Percentiles rank a stretch among this genome's conserved stretches.
Evolutionary conservation across 1,140 invertebrate genomes (phyloP).

Genomic region (Drosophila prosaltans): DNA sequence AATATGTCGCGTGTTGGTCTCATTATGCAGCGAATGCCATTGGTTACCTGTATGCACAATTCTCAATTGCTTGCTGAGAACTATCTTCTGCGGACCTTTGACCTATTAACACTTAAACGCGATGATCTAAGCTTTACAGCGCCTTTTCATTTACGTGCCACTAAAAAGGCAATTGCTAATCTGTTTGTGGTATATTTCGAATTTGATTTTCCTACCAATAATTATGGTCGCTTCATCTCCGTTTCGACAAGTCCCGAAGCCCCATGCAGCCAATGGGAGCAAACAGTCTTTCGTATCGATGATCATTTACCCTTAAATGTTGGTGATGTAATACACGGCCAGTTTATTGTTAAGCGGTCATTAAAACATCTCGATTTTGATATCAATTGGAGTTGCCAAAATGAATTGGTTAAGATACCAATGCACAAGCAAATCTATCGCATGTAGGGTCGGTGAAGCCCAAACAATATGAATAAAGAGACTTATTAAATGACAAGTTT

Average conservation of each 20-base stretch:
- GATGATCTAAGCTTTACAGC: slow-evolving; percentile 31
- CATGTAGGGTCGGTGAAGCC: slow-evolving; percentile 7
- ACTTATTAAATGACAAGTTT: no score
- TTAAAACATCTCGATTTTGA: slow-evolving; percentile 36
- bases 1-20: slow-evolving; percentile 23
- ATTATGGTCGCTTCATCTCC: not conserved
- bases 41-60: not conserved
- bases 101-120: slow-evolving; percentile 17
- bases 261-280: slow-evolving; percentile 38
- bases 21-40: slow-evolving; percentile 5
- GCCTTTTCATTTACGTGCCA: slow-evolving; percentile 19
- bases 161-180: slow-evolving; percentile 23
- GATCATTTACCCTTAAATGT: slow-evolving; percentile 30
- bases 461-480: no score
- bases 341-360: slow-evolving; percentile 21
- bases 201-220: slow-evolving; percentile 15
- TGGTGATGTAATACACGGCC: slow-evolving; percentile 8
- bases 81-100: slow-evolving; percentile 28
- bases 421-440: slow-evolving; percentile 44
- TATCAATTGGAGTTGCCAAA: slow-evolving; percentile 36
- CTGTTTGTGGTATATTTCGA: slow-evolving; percentile 46
- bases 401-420: slow-evolving; percentile 15
- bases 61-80: slow-evolving; percentile 23
- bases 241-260: slow-evolving; percentile 31
- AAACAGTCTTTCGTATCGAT: slow-evolving; percentile 45